phyloP scores from a whole-genome alignment of 2,797 vertebrate species.

The Graptemys geographica region DNA sequence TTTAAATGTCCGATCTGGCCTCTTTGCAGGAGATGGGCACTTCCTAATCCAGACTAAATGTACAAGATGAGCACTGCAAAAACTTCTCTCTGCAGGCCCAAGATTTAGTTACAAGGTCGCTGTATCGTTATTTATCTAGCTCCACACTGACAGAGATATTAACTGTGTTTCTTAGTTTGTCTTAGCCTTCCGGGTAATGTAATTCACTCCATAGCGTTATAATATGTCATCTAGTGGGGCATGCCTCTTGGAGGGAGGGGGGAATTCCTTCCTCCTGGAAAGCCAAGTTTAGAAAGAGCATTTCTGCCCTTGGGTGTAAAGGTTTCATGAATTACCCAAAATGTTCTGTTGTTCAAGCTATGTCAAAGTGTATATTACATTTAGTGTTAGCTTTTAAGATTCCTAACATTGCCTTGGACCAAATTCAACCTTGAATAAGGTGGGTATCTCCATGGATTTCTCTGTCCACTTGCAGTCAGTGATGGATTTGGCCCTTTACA shows the following conservation, averaged over 20 bases:
- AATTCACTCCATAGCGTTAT: background rate
- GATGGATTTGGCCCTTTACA: background rate
- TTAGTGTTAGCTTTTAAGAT: constrained; percentile 1
- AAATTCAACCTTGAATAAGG: too few species aligned
- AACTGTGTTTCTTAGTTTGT: background rate
- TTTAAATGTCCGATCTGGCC: background rate
- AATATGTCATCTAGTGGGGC: background rate
- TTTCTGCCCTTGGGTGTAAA: constrained; percentile 9
- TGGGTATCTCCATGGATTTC: background rate
- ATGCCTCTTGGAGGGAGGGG: background rate
- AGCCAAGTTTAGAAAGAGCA: background rate
- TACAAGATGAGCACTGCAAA: background rate
- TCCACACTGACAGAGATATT: background rate
- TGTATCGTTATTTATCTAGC: background rate
- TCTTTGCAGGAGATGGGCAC: background rate
- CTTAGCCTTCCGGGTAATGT: background rate
- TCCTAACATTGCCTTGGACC: background rate
- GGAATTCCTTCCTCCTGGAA: background rate
- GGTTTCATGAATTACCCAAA: constrained; percentile 28
- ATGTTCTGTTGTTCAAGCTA: background rate
- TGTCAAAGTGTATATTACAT: background rate
- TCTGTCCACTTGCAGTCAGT: background rate
- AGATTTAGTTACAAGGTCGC: background rate
- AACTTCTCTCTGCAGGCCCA: rapidly evolving
- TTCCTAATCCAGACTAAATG: background rate